A percentile compares a stretch with the other conserved stretches of the same genome.
Conservation (phyloP, 2,888 invertebrate genomes). For the Lissonota sp. region DNA sequence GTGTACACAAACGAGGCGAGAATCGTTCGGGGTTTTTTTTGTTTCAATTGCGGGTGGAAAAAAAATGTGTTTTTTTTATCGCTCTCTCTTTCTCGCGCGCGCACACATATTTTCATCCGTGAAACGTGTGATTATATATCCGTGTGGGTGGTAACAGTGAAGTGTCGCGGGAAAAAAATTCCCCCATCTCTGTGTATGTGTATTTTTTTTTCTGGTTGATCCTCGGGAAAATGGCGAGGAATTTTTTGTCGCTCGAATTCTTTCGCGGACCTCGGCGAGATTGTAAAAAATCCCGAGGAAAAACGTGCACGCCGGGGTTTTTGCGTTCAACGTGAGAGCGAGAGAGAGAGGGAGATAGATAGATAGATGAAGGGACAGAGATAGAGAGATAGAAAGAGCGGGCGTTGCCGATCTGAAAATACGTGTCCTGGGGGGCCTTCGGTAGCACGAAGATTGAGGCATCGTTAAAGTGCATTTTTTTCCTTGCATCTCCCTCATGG, state of each 20-base stretch:
- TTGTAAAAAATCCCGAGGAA: not conserved
- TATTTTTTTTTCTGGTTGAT: not conserved
- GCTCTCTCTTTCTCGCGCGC: slow-evolving; percentile 4
- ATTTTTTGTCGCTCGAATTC: not conserved
- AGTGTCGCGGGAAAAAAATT: slow-evolving; percentile 20
- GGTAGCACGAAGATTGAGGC: not conserved
- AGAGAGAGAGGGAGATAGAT: not conserved
- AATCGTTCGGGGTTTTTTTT: not conserved
- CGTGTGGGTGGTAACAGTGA: slow-evolving; percentile 33
- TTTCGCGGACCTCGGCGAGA: not conserved
- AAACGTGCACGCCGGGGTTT: slow-evolving; percentile 40
- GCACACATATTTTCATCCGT: not conserved
- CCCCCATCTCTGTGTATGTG: not conserved
- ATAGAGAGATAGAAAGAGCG: slow-evolving; percentile 24
- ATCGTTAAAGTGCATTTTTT: too few species aligned
- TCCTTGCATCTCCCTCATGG: too few species aligned
- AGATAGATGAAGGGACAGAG: too few species aligned
- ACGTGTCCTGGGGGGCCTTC: slow-evolving; percentile 61
- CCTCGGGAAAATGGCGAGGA: not conserved
- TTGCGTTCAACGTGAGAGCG: slow-evolving; percentile 56
- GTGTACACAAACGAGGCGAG: too few species aligned
- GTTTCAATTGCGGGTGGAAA: not conserved
- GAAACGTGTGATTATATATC: slow-evolving; percentile 16
- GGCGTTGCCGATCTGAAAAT: slow-evolving; percentile 67
- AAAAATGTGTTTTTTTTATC: not conserved